Conservation (phyloP, 2,888 invertebrate genomes). For the Drymonia ruficornis region DNA sequence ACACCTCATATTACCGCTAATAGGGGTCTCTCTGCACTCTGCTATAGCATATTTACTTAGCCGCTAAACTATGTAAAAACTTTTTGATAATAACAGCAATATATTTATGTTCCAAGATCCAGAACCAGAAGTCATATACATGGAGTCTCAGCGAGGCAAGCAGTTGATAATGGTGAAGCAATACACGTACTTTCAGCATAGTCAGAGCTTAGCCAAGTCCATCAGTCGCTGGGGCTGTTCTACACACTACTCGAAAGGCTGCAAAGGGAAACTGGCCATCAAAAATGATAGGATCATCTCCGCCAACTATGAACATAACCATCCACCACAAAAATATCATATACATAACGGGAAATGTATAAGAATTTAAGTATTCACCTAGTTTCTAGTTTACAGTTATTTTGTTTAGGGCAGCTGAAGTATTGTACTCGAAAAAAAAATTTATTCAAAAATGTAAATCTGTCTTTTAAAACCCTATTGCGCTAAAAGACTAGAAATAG, state of each 20-base stretch:
- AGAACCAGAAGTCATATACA: constrained; percentile 14
- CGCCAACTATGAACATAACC: constrained; percentile 10
- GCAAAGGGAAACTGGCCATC: constrained; percentile 15
- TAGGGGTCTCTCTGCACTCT: too few species aligned
- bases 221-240: constrained; percentile 16
- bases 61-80: too few species aligned
- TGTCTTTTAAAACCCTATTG: constrained; percentile 10
- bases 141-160: constrained; percentile 10
- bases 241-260: constrained; percentile 8
- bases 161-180: constrained; percentile 6
- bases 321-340: constrained; percentile 7
- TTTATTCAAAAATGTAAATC: too few species aligned
- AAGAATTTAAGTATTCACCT: constrained; percentile 9
- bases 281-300: constrained; percentile 4
- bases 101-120: background rate
- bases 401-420: too few species aligned
- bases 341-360: constrained; percentile 17
- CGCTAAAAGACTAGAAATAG: too few species aligned
- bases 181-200: constrained; percentile 8
- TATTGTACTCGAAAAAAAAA: too few species aligned
- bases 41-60: too few species aligned
- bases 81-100: too few species aligned
- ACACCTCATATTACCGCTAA: too few species aligned
- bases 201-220: constrained; percentile 5
- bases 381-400: too few species aligned